Evolutionary conservation across 2,888 invertebrate genomes (phyloP), one percentile per base, ranked within the genome.

Genomic region (Papilio gigon): DNA sequence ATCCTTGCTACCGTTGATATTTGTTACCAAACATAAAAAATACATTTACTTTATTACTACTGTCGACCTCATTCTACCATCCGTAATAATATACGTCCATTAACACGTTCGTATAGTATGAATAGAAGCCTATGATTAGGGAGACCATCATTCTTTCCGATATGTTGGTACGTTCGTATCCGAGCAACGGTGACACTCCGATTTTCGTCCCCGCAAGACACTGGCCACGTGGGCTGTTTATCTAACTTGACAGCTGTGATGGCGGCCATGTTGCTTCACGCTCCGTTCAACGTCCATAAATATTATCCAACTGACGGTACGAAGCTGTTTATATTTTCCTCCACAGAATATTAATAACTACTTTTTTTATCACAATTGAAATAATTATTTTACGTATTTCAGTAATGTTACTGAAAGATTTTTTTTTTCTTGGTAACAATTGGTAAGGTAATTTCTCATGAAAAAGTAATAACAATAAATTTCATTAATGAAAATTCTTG

Each of bases 191-290:
- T 69, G 70, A 72, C 71, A 72, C 65, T 30, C 65, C 53, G 65
- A 69, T 40, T 22, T 42, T 61, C 30, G 12, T 65, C 40, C 42
- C 62, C 67, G 72, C 70, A 79, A 78, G 79, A 70, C 69, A 66
- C 71, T 75, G 73, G 67, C 73, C 76, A 75, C 71, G 75, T 76
- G 74, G 61, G 66, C 72, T 71, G 79, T 82, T 82, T 82, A 80
- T 81, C 78, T 75, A 77, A 75, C 68, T 68, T 72, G 77, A 78
- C 78, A 75, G 63, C 62, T 58, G 50, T 75, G 77, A 75, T 76
- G 71, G 71, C 50, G 62, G 76, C 79, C 77, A 77, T 79, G 77
- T 75, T 80, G 75, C 78, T 79, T 72, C 73, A 74, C 67, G 50
- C 70, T 60, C 60, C 66, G 65, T 67, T 70, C 22, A 14, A 65